phyloP scores from a whole-genome alignment of 2,113 vertebrate species.

The Tetrao urogallus region DNA sequence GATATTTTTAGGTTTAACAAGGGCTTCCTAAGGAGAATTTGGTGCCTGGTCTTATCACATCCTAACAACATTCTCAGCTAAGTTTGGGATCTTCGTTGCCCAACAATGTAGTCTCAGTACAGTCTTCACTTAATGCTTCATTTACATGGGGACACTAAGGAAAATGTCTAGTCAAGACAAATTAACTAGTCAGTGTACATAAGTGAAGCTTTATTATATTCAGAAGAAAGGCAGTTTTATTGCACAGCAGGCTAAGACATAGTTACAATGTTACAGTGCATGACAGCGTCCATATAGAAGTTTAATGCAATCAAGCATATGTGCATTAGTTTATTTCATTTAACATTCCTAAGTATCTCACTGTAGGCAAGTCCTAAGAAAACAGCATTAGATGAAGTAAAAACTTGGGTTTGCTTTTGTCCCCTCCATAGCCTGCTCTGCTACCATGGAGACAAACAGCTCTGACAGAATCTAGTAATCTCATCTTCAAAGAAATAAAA shows the following conservation, averaged over 20 bases:
- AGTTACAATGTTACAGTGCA: not conserved
- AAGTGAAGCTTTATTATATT: not conserved
- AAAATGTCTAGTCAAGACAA: constrained; percentile 30
- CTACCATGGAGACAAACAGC: constrained; percentile 61
- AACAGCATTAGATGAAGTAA: constrained; percentile 8
- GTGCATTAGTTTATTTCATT: not conserved
- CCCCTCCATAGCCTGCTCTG: not conserved
- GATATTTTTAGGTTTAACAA: constrained; percentile 58
- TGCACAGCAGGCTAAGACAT: not conserved
- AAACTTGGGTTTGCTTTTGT: constrained; percentile 34
- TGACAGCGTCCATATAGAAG: not conserved
- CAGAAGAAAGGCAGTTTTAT: not conserved
- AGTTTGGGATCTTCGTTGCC: not conserved
- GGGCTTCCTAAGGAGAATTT: not conserved
- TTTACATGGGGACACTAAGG: not conserved
- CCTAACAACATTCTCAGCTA: not conserved
- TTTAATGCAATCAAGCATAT: not conserved
- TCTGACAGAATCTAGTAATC: constrained; percentile 46
- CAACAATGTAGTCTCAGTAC: not conserved
- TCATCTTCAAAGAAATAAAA: constrained; percentile 64
- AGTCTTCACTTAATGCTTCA: not conserved
- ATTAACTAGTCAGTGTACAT: not conserved
- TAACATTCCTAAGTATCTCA: not conserved
- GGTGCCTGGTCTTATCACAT: not conserved
- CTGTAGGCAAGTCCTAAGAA: constrained; percentile 12